These are phyloP conservation scores for Archaeoteleia sp. DNA, from an alignment of 2,888 invertebrate species.

Conservation along the genomic window DNA sequence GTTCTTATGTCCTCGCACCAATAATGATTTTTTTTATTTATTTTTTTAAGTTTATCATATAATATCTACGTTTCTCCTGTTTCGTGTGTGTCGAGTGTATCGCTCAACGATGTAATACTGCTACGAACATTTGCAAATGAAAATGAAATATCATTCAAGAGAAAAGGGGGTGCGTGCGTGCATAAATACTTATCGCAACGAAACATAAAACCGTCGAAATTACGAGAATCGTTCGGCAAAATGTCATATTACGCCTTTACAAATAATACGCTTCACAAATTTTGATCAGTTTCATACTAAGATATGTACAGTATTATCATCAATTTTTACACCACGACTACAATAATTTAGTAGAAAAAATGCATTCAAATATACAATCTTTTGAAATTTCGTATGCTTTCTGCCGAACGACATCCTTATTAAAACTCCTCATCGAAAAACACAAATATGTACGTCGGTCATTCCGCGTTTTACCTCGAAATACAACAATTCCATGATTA, in stretches of 20 bases:
- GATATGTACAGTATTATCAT: too few relatives aligned
- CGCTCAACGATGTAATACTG: constrained; percentile 42
- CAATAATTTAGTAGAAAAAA: too few relatives aligned
- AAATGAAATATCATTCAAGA: constrained; percentile 19
- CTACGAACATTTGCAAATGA: constrained; percentile 29
- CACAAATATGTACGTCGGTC: background rate
- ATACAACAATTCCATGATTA: constrained; percentile 2
- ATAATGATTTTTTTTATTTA: constrained; percentile 49
- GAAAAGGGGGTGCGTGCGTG: constrained; percentile 2
- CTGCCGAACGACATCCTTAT: background rate
- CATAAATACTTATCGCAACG: constrained; percentile 15
- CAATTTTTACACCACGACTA: too few relatives aligned
- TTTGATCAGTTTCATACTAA: too few relatives aligned
- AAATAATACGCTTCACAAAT: too few relatives aligned
- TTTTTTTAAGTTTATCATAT: constrained; percentile 54
- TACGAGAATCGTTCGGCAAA: too few relatives aligned
- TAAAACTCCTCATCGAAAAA: too few relatives aligned
- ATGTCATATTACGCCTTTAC: too few relatives aligned
- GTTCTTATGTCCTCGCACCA: constrained; percentile 58
- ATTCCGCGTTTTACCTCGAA: constrained; percentile 2
- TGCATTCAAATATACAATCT: too few relatives aligned
- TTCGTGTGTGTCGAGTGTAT: constrained; percentile 16
- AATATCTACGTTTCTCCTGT: constrained; percentile 51
- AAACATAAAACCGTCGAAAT: constrained; percentile 9
- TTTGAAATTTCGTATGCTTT: too few relatives aligned